Evolutionary conservation across 2,113 vertebrate species (phyloP).

Genomic region (Serilophus lunatus): DNA sequence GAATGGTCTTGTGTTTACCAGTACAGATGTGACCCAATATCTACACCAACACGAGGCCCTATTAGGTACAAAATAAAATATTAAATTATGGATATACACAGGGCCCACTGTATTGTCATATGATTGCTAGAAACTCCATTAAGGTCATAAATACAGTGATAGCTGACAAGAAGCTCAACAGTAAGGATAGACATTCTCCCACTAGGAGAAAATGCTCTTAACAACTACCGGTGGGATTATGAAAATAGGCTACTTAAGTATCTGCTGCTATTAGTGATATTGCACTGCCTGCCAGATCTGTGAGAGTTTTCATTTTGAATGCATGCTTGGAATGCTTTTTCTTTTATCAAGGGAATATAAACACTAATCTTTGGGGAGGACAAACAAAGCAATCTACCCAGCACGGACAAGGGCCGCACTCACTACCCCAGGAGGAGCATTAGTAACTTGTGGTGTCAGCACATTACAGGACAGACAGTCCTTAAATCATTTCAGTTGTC

Average conservation of each 20-base stretch:
- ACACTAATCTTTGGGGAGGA: not conserved
- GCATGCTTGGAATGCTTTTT: not conserved
- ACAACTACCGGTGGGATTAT: slow-evolving; percentile 55
- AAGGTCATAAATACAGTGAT: slow-evolving; percentile 54
- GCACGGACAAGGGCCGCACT: not conserved
- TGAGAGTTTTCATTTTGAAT: not conserved
- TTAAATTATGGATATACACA: not conserved
- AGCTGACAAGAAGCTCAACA: slow-evolving; percentile 50
- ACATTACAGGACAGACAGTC: not conserved
- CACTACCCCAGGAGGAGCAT: not conserved
- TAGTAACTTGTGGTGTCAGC: not conserved
- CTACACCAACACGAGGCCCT: not conserved
- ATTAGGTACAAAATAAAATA: not conserved
- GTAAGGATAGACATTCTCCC: slow-evolving; percentile 20
- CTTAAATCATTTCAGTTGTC: not conserved
- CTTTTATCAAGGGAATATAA: not conserved
- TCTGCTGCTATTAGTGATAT: slow-evolving; percentile 48
- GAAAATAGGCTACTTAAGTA: slow-evolving; percentile 52
- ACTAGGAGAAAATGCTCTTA: slow-evolving; percentile 49
- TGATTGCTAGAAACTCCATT: slow-evolving; percentile 34
- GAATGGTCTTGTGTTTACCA: not conserved
- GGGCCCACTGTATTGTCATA: not conserved
- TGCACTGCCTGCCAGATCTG: not conserved
- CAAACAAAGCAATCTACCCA: not conserved
- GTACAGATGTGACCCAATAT: not conserved